Percentiles rank a stretch among this genome's conserved stretches.
phyloP scores from a whole-genome alignment of 2,797 vertebrate species.

The Coregonus suidteri region DNA sequence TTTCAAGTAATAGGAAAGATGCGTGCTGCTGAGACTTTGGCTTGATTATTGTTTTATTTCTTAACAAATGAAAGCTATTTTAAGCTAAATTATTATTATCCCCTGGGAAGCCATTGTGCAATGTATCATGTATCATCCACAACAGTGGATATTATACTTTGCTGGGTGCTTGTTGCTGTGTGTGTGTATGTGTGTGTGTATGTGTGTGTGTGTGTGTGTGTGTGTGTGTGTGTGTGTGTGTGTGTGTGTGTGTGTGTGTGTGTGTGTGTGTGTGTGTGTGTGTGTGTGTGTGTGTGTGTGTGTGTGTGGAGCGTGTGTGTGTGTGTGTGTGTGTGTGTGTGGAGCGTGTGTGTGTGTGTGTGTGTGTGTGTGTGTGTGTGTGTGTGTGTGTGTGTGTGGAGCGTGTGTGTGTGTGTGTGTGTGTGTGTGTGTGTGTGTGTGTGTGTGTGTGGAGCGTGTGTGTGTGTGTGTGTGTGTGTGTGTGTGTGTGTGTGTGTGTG shows the following conservation, averaged over 20 bases:
- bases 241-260: slow-evolving; percentile 14
- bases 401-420: slow-evolving; percentile 12
- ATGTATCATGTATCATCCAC: neutral
- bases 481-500: slow-evolving; percentile 10
- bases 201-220: slow-evolving; percentile 12
- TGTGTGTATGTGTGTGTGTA: slow-evolving; percentile 20
- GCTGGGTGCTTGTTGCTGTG: neutral
- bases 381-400: slow-evolving; percentile 12
- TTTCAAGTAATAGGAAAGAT: neutral
- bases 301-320: slow-evolving; percentile 6
- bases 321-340: neutral
- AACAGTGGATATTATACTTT: neutral
- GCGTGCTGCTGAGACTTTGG: neutral
- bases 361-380: slow-evolving; percentile 10
- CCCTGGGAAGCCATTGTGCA: neutral
- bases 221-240: slow-evolving; percentile 19
- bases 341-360: neutral
- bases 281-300: slow-evolving; percentile 12
- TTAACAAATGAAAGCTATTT: slow-evolving; percentile 14
- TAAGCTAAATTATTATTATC: neutral
- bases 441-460: slow-evolving; percentile 6
- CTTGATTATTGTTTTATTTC: slow-evolving; percentile 1
- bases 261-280: slow-evolving; percentile 19
- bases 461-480: too few relatives aligned
- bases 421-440: slow-evolving; percentile 2